Base-by-base conservation (phyloP, 2,113 vertebrate genomes). In the Xenopus tropicalis region DNA sequence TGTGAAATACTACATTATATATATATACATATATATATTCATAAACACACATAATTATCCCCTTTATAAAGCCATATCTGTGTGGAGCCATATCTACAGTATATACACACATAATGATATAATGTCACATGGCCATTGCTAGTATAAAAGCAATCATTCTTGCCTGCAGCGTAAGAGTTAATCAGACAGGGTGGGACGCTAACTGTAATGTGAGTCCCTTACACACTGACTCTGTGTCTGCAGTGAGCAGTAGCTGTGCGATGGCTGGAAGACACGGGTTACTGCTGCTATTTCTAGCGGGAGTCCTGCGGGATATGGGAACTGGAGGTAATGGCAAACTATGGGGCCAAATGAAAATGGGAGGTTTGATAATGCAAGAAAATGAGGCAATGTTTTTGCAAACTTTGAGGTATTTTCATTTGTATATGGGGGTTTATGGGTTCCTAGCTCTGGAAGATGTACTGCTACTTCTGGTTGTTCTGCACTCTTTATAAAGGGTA, bases 151-250 rank as follows among this genome's bases (percentile, higher is more conserved):
- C 19, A 54, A 17, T n/a, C 52, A 54, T 54, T n/a, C 52, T n/a
- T 43, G 43, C 25, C 42, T 74, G 72, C 42, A 46, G 13, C 46
- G 72, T 61, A 74, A 57, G 72, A 66, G 72, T 74, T 74, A 74
- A 74, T 65, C 65, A 74, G 72, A 74, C 72, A 74, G 72, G 72
- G 72, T 68, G 72, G 72, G 57, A 74, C 72, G 65, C 72, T 57
- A 68, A 57, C 52, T 74, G 72, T 68, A 74, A 74, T n/a, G 57
- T 68, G 72, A 74, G 72, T 74, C 65, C 72, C 72, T 74, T 57
- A 37, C 57, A 68, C 57, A 61, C 65, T 74, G 37, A 59, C 57
- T 67, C 54, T 48, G 71, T 29, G 64, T 74, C 72, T 74, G 54
- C 65, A 69, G 43, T 61, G 56, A 61, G 72, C 65, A 69, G 65